phyloP scores from a whole-genome alignment of 2,888 invertebrate species.

The Diarsia rubi region DNA sequence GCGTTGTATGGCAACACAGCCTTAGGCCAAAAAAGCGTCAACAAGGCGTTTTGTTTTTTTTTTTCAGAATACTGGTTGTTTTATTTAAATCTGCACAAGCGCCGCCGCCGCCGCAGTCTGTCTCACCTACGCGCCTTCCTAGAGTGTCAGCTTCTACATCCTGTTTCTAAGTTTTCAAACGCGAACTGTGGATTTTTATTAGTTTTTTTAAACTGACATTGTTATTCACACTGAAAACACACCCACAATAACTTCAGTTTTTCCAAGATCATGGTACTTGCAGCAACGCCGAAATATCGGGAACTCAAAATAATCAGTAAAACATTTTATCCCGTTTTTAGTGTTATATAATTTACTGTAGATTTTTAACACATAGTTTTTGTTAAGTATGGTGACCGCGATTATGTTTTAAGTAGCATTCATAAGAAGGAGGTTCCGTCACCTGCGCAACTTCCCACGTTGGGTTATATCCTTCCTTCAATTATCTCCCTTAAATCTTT shows the following conservation, averaged over 20 bases:
- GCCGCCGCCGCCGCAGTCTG: not conserved
- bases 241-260: no score
- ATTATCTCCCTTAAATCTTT: not conserved
- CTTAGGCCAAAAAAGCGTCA: no score
- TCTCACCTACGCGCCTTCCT: slow-evolving; percentile 2
- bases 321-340: no score
- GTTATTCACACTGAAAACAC: no score
- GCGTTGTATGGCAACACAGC: no score
- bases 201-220: no score
- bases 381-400: slow-evolving; percentile 38
- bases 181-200: not conserved
- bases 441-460: not conserved
- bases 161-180: not conserved
- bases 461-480: not conserved
- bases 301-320: no score
- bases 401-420: slow-evolving; percentile 53
- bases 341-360: no score
- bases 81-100: slow-evolving; percentile 11
- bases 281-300: no score
- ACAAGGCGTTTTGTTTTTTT: no score
- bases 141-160: not conserved
- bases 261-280: no score
- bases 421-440: slow-evolving; percentile 31
- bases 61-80: not conserved
- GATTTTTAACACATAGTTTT: not conserved